Evolutionary conservation across 2,888 invertebrate species (phyloP), one percentile per base, ranked within the genome.

Genomic region (Venusia cambrica): DNA sequence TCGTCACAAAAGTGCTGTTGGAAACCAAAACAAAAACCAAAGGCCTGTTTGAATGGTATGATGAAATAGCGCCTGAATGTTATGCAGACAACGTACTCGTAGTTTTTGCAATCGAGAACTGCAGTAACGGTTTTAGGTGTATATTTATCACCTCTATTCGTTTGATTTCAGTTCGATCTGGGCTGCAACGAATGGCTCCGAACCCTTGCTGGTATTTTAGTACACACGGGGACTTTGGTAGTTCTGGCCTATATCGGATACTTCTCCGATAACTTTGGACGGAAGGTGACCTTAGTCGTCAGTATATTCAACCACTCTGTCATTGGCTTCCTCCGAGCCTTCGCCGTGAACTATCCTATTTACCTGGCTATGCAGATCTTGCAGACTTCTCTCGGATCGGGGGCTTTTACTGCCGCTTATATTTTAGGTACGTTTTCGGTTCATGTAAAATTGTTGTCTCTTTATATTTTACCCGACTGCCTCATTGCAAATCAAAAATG

Each of bases 101-200:
- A n/a, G n/a, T n/a, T n/a, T n/a, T n/a, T n/a, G n/a, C n/a, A n/a
- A n/a, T n/a, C n/a, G n/a, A n/a, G n/a, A n/a, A n/a, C n/a, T n/a
- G n/a, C n/a, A n/a, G n/a, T n/a, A n/a, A n/a, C n/a, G n/a, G n/a
- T n/a, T n/a, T n/a, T n/a, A n/a, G n/a, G n/a, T n/a, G n/a, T n/a
- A n/a, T n/a, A n/a, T n/a, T n/a, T n/a, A n/a, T n/a, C n/a, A n/a
- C n/a, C n/a, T n/a, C n/a, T n/a, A n/a, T n/a, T n/a, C n/a, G n/a
- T n/a, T n/a, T n/a, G 25, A n/a, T 53, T 77, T 79, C 7, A 93
- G 92, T 92, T 90, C 57, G 79, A 88, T 49, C 68, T 93, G 2
- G 90, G 90, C n/a, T 93, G 93, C 48, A 87, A 90, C 35, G 87
- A 90, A 43, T 94, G 93, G 93, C 89, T 91, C 52, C 77, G 93